Evolutionary conservation across 2,888 invertebrate species (phyloP), one percentile per base, ranked within the genome.

Genomic region (Himalopsyche kuldschensis): DNA sequence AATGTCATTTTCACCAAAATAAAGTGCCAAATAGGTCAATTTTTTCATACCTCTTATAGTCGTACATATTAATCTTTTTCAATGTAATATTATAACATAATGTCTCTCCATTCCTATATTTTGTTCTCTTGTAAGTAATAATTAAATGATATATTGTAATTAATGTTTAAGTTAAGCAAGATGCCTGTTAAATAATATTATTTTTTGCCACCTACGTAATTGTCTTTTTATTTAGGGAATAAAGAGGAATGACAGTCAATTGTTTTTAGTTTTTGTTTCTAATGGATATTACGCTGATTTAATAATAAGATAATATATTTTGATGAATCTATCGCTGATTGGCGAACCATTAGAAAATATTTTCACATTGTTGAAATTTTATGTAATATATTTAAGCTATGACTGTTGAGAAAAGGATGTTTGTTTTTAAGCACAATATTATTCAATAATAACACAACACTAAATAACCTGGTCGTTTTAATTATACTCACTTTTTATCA

Each of bases 401-500:
- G 79, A 32, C 79, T 79, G 79, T 79, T 55, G 30, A 79, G 55
- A 24, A 30, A 63, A 48, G 30, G 17, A 48, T 55, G 30, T 35
- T 55, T 79, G 79, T 79, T 79, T 30, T 63, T 55, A 79, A 79
- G 79, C 79, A 79, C 79, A 79, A 69, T 69, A 69, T 69, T 79
- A 79, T 79, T 55, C 35, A 79, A 79, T 79, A 79, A 79, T 79
- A 55, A 79, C 79, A 79, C 79, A 27, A 79, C 35, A 79, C 55
- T 76, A 76, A 76, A 76, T 69, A 27, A 27, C 55, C 24, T 69
- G 20, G 24, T 27, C 11, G 30, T 69, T 69, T 69, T 30, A 10
- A 55, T 69, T 69, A 30, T 30, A 15, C 63, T 10, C 15, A 11
- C 48, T 17, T 17, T 10, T 48, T 4, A 48, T 48, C 41, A 11